phyloP scores from a whole-genome alignment of 1,140 invertebrate genomes.

The Frieseomelitta varia region DNA sequence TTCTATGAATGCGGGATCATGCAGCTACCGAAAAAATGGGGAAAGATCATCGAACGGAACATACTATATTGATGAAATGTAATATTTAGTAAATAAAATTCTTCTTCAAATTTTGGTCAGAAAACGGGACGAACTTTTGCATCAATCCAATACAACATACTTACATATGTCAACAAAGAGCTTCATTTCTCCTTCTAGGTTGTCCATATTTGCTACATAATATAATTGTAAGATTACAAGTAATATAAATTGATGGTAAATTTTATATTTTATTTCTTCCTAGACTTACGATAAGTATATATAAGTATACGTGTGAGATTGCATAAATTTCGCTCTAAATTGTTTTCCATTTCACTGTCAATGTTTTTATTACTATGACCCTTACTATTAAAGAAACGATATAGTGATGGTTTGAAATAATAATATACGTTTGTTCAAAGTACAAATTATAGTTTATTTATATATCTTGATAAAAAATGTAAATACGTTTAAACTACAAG shows the following conservation, averaged over 20 bases:
- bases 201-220: constrained; percentile 29
- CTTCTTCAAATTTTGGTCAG: no score
- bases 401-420: not conserved
- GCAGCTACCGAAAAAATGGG: no score
- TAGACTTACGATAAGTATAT: not conserved
- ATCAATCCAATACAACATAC: not conserved
- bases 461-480: not conserved
- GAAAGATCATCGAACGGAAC: no score
- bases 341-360: not conserved
- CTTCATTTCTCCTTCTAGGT: constrained; percentile 20
- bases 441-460: constrained; percentile 8
- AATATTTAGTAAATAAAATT: no score
- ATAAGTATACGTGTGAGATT: not conserved
- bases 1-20: no score
- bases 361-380: not conserved
- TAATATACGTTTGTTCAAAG: constrained; percentile 7
- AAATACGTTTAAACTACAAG: not conserved
- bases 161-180: constrained; percentile 18
- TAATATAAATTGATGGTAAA: constrained; percentile 26
- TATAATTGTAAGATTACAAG: constrained; percentile 33
- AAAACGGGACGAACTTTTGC: no score
- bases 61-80: no score
- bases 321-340: constrained; percentile 3
- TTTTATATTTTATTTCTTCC: constrained; percentile 22
- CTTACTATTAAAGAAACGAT: not conserved